Evolutionary conservation across 2,888 invertebrate genomes (phyloP), one percentile per base, ranked within the genome.

Genomic region (Drosophila maculinotata): DNA sequence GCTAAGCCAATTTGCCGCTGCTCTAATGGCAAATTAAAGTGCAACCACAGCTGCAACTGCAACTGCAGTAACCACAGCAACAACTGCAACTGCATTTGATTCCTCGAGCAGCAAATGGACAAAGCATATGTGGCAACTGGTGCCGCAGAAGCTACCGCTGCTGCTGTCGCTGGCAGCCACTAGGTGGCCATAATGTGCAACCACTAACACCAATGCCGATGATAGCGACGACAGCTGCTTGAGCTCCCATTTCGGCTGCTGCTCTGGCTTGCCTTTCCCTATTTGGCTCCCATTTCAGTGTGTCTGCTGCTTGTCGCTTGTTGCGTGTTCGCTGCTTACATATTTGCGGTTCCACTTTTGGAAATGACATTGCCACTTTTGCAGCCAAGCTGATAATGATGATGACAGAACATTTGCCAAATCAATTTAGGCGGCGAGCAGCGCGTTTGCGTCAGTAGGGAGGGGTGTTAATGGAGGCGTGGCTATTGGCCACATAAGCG

Each of bases 401-500:
- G 75, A 81, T 87, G 87, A 59, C 68, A 48, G 70, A 68, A 73
- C 77, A 86, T 68, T 81, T 78, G 68, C 66, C 75, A 70, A 87
- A 87, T 84, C 85, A 84, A 87, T 81, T 84, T 74, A 33, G 20
- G 25, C 25, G 14, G 17, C 33, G 30, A 30, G 35, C 63, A n/a
- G 57, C 33, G 66, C 42, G n/a, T n/a, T n/a, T n/a, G 57, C 41
- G 14, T 51, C 8, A 7, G 28, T 30, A n/a, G 28, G n/a, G n/a
- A n/a, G 17, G 12, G 12, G 54, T 39, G 30, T 20, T 35, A 23
- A n/a, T 17, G 51, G n/a, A 10, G 53, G 59, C 59, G 54, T 54
- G 41, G 17, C 57, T 54, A 67, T 57, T 47, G 35, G 44, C 15
- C 23, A 35, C 52, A 69, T 56, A 63, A 53, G 48, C 64, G 57